phyloP scores from a whole-genome alignment of 2,888 invertebrate genomes.

The Auanema sp. region DNA sequence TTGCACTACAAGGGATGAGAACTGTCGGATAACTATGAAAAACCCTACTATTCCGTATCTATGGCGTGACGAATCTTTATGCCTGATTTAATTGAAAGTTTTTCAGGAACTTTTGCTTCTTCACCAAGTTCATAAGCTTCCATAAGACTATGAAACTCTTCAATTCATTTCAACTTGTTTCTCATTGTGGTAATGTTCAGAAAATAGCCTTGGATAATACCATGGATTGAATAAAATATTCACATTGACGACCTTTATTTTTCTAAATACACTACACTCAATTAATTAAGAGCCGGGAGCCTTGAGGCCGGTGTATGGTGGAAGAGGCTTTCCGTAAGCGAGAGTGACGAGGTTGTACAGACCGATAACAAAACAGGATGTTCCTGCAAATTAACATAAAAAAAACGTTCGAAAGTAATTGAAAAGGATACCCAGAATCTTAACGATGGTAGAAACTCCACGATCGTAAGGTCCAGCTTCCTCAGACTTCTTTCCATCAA shows the following conservation, averaged over 20 bases:
- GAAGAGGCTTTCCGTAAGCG: slow-evolving; percentile 51
- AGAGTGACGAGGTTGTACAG: slow-evolving; percentile 54
- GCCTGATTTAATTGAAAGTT: neutral
- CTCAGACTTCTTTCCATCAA: slow-evolving; percentile 59
- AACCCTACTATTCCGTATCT: slow-evolving; percentile 23
- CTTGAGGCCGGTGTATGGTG: slow-evolving; percentile 52
- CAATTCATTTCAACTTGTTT: neutral
- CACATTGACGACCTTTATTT: neutral
- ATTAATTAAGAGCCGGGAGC: slow-evolving; percentile 50
- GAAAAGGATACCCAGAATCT: slow-evolving; percentile 31
- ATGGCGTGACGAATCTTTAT: slow-evolving; percentile 19
- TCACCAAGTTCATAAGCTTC: slow-evolving; percentile 17
- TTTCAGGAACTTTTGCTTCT: slow-evolving; percentile 9
- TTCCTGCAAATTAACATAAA: slow-evolving; percentile 22
- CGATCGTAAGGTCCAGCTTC: slow-evolving; percentile 55
- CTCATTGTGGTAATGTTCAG: too few species aligned
- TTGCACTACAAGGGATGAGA: slow-evolving; percentile 25
- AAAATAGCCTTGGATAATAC: neutral
- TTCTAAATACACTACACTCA: neutral
- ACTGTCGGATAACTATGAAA: neutral
- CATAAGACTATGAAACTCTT: neutral
- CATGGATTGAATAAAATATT: neutral
- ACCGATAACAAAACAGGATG: slow-evolving; percentile 44
- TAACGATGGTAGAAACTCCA: slow-evolving; percentile 43
- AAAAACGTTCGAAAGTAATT: neutral